phyloP scores from a whole-genome alignment of 2,113 vertebrate genomes.

The Saimiri boliviensis region DNA sequence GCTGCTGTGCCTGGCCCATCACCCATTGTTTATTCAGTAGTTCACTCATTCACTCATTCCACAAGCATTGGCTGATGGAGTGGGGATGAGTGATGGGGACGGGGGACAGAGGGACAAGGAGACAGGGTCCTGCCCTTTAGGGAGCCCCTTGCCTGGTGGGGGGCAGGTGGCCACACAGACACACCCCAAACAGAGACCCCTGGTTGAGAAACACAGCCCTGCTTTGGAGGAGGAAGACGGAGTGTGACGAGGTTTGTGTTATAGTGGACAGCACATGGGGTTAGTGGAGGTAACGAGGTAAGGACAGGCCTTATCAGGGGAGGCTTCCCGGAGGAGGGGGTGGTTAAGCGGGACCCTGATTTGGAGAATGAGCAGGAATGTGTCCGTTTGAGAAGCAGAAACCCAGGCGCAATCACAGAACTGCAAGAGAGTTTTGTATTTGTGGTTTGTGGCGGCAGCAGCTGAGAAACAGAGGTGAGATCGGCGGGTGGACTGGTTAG shows the following conservation, averaged over 20 bases:
- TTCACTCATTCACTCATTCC: neutral
- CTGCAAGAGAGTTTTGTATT: neutral
- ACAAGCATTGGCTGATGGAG: neutral
- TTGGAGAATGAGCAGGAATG: neutral
- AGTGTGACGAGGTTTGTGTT: neutral
- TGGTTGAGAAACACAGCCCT: neutral
- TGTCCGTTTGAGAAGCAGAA: neutral
- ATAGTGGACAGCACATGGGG: fast-evolving
- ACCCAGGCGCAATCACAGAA: fast-evolving
- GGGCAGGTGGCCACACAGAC: neutral
- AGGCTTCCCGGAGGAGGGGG: neutral
- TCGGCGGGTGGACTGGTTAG: neutral
- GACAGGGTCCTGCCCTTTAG: neutral
- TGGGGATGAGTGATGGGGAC: neutral
- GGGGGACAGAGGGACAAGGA: neutral
- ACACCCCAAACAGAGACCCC: neutral
- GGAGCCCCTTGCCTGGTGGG: neutral
- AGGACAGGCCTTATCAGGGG: neutral
- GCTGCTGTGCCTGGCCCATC: too few species aligned
- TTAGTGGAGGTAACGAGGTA: neutral
- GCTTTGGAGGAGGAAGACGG: neutral
- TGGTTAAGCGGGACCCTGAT: neutral
- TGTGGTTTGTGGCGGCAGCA: neutral
- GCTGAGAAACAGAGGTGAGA: neutral
- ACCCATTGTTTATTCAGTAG: too few species aligned